phyloP scores from a whole-genome alignment of 1,140 invertebrate genomes.

The Leptonema lineaticorne region DNA sequence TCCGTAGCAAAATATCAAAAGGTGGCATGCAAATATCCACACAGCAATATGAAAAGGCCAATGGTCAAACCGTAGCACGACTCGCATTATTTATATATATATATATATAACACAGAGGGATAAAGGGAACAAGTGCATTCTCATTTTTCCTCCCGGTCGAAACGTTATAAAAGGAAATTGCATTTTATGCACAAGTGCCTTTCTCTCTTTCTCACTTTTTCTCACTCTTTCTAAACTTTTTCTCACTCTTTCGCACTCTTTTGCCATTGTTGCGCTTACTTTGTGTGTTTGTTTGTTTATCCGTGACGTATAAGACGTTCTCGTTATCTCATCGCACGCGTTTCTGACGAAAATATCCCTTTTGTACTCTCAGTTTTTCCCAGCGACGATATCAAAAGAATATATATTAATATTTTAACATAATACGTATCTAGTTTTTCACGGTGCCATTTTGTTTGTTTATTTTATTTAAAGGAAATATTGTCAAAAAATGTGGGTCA shows the following conservation, averaged over 20 bases:
- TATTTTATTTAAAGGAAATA: too few species aligned
- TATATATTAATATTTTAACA: too few species aligned
- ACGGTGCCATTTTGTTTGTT: too few species aligned
- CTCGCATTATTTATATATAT: constrained; percentile 38
- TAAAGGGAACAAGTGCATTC: neutral
- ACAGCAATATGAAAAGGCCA: constrained; percentile 30
- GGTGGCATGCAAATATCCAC: constrained; percentile 28
- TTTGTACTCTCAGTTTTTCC: too few species aligned
- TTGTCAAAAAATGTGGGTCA: too few species aligned
- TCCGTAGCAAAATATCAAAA: neutral
- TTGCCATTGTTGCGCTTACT: neutral
- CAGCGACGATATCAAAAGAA: neutral
- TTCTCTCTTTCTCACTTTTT: constrained; percentile 13
- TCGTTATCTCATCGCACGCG: neutral
- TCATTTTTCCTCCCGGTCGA: neutral
- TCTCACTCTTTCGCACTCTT: neutral
- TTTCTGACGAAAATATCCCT: neutral
- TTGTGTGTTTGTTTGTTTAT: too few species aligned
- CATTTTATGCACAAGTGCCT: constrained; percentile 39
- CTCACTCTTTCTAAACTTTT: neutral
- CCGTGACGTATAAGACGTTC: neutral
- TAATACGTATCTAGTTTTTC: too few species aligned
- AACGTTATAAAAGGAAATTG: constrained; percentile 40
- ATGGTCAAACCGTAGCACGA: constrained; percentile 19
- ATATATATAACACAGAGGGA: constrained; percentile 23